phyloP scores from a whole-genome alignment of 2,797 vertebrate genomes.

The Etheostoma nigrum region DNA sequence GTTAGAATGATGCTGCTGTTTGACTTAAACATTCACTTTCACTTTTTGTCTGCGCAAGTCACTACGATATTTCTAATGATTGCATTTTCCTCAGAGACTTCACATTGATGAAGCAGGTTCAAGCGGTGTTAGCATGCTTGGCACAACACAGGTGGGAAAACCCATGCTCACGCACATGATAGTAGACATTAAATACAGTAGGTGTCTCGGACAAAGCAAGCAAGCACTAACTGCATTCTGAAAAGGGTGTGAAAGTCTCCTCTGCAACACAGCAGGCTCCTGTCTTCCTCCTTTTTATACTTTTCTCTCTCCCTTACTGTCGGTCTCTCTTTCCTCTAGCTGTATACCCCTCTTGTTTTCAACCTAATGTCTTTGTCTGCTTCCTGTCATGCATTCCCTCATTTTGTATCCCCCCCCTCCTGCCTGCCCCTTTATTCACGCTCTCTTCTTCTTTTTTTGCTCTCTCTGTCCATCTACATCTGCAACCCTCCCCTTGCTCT shows the following conservation, averaged over 20 bases:
- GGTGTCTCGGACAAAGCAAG: constrained; percentile 47
- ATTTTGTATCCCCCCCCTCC: constrained; percentile 43
- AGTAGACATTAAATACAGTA: constrained; percentile 43
- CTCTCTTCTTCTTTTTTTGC: constrained; percentile 52
- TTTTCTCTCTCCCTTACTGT: constrained; percentile 25
- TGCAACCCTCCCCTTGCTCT: constrained; percentile 61
- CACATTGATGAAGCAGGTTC: constrained; percentile 4
- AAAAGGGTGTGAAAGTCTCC: constrained; percentile 73
- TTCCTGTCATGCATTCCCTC: constrained; percentile 74
- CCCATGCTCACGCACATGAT: constrained; percentile 22
- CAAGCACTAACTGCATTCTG: constrained; percentile 56
- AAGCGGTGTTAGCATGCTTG: constrained; percentile 29
- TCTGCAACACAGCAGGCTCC: constrained; percentile 69
- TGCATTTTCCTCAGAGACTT: constrained; percentile 15
- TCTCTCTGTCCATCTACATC: constrained; percentile 72
- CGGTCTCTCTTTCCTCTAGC: constrained; percentile 35
- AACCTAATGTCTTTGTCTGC: constrained; percentile 65
- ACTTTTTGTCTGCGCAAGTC: constrained; percentile 21
- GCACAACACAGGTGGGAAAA: constrained; percentile 19
- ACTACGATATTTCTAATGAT: constrained; percentile 25
- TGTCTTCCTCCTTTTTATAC: constrained; percentile 58
- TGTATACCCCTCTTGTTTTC: constrained; percentile 45
- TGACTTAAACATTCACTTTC: constrained; percentile 60
- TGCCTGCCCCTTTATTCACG: constrained; percentile 43
- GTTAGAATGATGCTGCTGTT: constrained; percentile 40